phyloP scores from a whole-genome alignment of 2,888 invertebrate genomes.

The Latrodectus hesperus region DNA sequence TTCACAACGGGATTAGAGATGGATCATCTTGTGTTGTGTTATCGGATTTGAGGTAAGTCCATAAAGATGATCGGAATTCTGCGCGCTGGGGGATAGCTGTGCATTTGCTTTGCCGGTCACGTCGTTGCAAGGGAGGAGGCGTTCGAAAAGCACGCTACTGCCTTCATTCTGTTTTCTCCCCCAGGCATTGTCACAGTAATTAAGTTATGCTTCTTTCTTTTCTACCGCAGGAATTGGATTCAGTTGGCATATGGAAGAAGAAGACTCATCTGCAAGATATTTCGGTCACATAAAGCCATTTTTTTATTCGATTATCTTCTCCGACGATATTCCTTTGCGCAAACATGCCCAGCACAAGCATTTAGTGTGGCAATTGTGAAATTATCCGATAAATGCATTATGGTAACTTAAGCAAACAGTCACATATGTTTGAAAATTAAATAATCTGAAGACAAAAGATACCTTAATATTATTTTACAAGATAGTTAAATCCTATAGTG shows the following conservation, averaged over 20 bases:
- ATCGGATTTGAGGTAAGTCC: slow-evolving; percentile 21
- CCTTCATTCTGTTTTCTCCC: slow-evolving; percentile 8
- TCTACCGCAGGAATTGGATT: slow-evolving; percentile 38
- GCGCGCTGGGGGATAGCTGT: neutral
- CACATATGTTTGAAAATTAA: neutral
- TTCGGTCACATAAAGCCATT: slow-evolving; percentile 20
- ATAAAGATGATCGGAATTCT: slow-evolving; percentile 21
- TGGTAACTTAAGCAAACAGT: neutral
- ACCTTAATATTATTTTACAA: neutral
- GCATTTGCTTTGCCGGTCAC: slow-evolving; percentile 33
- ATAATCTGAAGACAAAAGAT: neutral
- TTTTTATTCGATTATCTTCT: slow-evolving; percentile 1
- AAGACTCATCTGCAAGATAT: slow-evolving; percentile 11
- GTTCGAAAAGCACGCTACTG: slow-evolving; percentile 32
- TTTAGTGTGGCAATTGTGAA: neutral
- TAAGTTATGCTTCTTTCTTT: slow-evolving; percentile 50
- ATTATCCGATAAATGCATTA: neutral
- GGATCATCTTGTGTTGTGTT: slow-evolving; percentile 24
- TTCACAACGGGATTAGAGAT: slow-evolving; percentile 1
- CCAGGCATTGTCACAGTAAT: slow-evolving; percentile 40
- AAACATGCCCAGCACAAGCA: neutral
- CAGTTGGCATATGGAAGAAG: slow-evolving; percentile 20
- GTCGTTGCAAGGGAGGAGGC: slow-evolving; percentile 31
- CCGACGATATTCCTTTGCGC: neutral
- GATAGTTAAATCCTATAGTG: too few relatives aligned